A percentile compares a stretch with the other conserved stretches of the same genome.
These are phyloP conservation scores for Centropristis striata DNA, from an alignment of 2,113 vertebrate genomes.

Conservation along the genomic window DNA sequence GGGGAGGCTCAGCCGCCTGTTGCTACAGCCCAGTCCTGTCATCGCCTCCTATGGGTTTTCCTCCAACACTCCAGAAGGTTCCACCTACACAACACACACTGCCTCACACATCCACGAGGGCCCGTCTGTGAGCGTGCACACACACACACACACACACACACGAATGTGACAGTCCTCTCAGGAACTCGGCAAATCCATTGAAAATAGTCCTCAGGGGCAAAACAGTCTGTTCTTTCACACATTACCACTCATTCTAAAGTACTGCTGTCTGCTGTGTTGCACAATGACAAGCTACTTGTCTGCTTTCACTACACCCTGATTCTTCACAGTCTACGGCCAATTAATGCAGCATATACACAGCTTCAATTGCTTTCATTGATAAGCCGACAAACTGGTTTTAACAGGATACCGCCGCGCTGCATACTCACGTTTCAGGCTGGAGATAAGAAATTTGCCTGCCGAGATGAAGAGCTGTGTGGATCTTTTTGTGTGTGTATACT, in stretches of 20 bases:
- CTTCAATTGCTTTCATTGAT: background rate
- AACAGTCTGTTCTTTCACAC: constrained; percentile 78
- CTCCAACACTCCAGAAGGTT: constrained; percentile 83
- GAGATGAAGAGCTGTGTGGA: background rate
- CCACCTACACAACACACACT: constrained; percentile 79
- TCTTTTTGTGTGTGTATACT: no score
- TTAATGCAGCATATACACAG: background rate
- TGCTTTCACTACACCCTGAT: background rate
- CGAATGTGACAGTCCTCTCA: constrained; percentile 32
- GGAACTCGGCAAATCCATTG: constrained; percentile 55
- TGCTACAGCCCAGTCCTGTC: constrained; percentile 49
- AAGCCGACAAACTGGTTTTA: background rate
- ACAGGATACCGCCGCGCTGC: background rate
- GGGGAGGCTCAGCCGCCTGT: constrained; percentile 28
- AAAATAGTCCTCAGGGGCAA: constrained; percentile 60
- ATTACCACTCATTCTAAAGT: constrained; percentile 54
- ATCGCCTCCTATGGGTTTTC: constrained; percentile 68
- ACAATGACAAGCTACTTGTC: constrained; percentile 5
- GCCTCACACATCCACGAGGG: constrained; percentile 61
- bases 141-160: no score
- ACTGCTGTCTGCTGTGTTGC: constrained; percentile 35
- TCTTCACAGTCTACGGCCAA: background rate
- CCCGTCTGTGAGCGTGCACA: constrained; percentile 59
- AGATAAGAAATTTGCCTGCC: no score
- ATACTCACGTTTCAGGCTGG: no score